A percentile compares a stretch with the other conserved stretches of the same genome.
These are phyloP conservation scores for Littorina saxatilis DNA, from an alignment of 1,140 invertebrate species.

Conservation along the genomic window DNA sequence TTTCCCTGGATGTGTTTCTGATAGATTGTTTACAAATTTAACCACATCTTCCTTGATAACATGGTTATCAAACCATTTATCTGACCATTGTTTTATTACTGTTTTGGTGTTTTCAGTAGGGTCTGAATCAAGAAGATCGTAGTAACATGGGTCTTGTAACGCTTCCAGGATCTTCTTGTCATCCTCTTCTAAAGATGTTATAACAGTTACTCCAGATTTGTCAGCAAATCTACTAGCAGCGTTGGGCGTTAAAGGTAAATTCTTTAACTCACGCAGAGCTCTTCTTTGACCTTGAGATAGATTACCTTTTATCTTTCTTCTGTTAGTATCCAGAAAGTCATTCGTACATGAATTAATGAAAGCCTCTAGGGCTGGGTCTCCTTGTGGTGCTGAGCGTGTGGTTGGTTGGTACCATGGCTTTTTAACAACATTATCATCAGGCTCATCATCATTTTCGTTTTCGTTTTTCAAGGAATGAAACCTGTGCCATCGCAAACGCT, in stretches of 20 bases:
- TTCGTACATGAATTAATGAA: neutral
- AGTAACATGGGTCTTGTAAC: neutral
- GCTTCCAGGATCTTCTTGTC: neutral
- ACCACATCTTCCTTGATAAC: neutral
- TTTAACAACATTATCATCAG: neutral
- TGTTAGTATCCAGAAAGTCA: neutral
- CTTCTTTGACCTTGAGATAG: neutral
- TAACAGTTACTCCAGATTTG: neutral
- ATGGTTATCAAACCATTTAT: neutral
- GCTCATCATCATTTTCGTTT: neutral
- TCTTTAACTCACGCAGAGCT: neutral
- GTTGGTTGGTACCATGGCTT: neutral
- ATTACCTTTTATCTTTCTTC: neutral
- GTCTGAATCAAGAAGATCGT: neutral
- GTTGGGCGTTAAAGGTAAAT: neutral
- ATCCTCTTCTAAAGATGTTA: neutral
- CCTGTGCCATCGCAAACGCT: neutral
- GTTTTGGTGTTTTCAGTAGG: neutral
- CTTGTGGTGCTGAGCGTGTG: neutral
- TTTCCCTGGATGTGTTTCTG: neutral
- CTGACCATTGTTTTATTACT: neutral
- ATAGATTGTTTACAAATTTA: neutral
- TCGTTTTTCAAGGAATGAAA: neutral
- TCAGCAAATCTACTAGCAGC: slow-evolving; percentile 2
- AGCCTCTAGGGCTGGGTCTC: neutral